Evolutionary conservation across 2,113 vertebrate genomes (phyloP), one percentile per base, ranked within the genome.

Genomic region (Erythrocercus mccallii): DNA sequence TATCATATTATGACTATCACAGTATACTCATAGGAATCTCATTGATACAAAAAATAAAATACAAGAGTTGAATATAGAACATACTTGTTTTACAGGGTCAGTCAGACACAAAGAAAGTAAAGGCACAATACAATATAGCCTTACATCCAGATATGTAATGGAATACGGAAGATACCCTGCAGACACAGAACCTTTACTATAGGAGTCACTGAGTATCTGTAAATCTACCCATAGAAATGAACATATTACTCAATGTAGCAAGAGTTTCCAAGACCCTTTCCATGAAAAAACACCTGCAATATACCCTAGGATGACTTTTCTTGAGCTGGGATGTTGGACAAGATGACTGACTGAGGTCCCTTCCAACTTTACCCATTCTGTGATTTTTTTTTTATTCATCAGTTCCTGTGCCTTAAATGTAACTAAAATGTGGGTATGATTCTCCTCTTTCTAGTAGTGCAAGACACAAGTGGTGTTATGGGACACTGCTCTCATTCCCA

Each of bases 11-110:
- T 28, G 22, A 22, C 54, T 74, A 53, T 25, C 23, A 80, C 11
- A 86, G 28, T 27, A 37, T n/a, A 33, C 6, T 68, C 1, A 11
- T 33, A 68, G 9, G 35, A 62, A 31, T 58, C 24, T 85, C 7
- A 37, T 48, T 60, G 24, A n/a, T 7, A 44, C 4, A 37, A 48
- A 70, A 65, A n/a, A 12, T 1, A 65, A 30, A 42, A 56, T 8
- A 38, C 2, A 42, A 24, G 8, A 13, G 5, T 28, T 2, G 0
- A 56, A 47, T 19, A 51, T 2, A 61, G n/a, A 53, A 33, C 5
- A 38, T 3, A 38, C 1, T 42, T 33, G 2, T 58, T 82, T 62
- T 66, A 27, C 10, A 86, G 17, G 7, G 30, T 40, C 30, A 40
- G 20, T 24, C 22, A 40, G 10, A 42, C 9, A 62, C 27, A 66